phyloP scores from a whole-genome alignment of 2,113 vertebrate species.

The Sorex fumeus region DNA sequence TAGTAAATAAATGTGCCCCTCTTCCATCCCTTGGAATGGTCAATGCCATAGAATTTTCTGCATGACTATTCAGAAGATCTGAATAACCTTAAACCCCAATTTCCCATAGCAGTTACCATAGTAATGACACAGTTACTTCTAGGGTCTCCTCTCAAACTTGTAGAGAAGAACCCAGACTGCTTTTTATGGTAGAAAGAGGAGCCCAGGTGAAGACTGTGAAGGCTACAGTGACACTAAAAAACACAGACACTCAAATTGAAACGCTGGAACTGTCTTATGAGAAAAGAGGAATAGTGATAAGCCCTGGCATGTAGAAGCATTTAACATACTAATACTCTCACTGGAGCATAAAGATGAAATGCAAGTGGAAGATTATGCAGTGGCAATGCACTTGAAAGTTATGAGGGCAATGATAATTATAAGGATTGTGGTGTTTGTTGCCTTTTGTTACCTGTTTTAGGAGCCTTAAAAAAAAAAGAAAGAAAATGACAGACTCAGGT shows the following conservation, averaged over 20 bases:
- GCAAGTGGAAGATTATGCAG: not conserved
- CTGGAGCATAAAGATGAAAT: not conserved
- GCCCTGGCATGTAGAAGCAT: not conserved
- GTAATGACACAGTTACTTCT: not conserved
- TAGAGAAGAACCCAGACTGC: not conserved
- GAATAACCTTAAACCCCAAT: not conserved
- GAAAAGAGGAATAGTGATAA: not conserved
- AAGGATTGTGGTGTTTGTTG: not conserved
- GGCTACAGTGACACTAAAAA: not conserved
- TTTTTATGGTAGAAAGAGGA: not conserved
- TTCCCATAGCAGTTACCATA: not conserved
- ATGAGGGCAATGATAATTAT: not conserved
- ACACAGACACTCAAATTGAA: not conserved
- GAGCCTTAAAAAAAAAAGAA: not conserved
- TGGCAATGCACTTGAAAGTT: not conserved
- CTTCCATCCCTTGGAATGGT: not conserved
- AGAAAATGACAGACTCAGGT: conserved; percentile 17
- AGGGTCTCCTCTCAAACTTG: not conserved
- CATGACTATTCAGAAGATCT: not conserved
- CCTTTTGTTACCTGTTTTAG: not conserved
- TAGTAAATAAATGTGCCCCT: not conserved
- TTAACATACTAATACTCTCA: not conserved
- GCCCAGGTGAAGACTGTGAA: not conserved
- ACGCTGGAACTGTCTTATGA: not conserved
- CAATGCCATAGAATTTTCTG: conserved; percentile 4